Base-by-base conservation (phyloP, 2,113 vertebrate genomes). In the Menura novaehollandiae region DNA sequence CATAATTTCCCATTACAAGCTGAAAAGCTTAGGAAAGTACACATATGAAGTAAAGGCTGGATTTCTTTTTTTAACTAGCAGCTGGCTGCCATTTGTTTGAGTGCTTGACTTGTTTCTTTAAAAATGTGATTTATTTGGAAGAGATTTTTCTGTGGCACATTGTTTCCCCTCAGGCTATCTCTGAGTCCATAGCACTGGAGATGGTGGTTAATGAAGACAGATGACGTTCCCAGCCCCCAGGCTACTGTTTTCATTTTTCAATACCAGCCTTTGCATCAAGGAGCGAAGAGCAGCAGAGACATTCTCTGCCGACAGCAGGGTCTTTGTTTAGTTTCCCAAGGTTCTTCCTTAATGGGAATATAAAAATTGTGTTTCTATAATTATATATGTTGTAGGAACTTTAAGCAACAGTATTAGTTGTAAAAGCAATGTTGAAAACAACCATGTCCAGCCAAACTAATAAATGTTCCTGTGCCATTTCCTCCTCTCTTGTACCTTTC, bases 151-250 rank as follows among this genome's bases (percentile, higher is more conserved):
- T 91, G 88, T 96, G 96, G 88, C 89, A 77, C 80, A 83, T 81
- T 74, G 74, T 89, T 97, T 88, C 76, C 73, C 93, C 76, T 88
- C 52, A 68, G 76, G 93, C 81, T 93, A 10, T 92, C 85, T 96
- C 51, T 27, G 73, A 94, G 85, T 92, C 88, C 64, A 16, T 68
- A 89, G 69, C 53, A 53, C 44, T 92, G 71, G 89, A 85, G 86
- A 95, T 92, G 66, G 55, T 87, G 77, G 83, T 71, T 97, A 97
- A 96, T 94, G 97, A 97, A 97, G 96, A 96, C 78, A 71, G 82
- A 97, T 95, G 91, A 97, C 0, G 23, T 95, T 76, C 60, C 58
- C 67, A 91, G 77, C 85, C 93, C 51, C 46, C n/a, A 83, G 91
- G 96, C 73, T 95, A 79, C 82, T 68, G 81, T 94, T 96, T 95